Base-by-base conservation (phyloP, 2,888 invertebrate species). In the Polyploca ridens region DNA sequence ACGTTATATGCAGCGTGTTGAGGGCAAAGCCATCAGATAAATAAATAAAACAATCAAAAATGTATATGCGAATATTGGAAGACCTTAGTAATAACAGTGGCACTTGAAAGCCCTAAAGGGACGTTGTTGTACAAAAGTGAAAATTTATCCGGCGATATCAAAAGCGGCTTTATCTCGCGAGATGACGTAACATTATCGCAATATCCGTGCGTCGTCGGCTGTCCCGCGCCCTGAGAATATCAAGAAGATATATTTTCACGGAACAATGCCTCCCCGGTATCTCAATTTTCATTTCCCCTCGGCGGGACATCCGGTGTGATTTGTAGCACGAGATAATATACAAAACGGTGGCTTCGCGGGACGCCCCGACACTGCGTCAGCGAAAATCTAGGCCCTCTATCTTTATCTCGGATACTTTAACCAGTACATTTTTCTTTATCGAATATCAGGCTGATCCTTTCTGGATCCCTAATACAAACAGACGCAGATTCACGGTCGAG, bases 281-380 rank as follows among this genome's bases (percentile, higher is more conserved):
- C 93, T 93, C 92, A 93, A 92, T 93, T 92, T 91, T 92, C 91
- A 91, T 93, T 91, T 91, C 91, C 90, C 91, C 90, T 90, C 86
- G 83, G 87, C 83, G 88, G 88, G 88, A 90, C 90, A 91, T 90
- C 92, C 91, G 90, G 87, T 91, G 90, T 93, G 92, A 93, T 93
- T 92, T 93, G 93, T 93, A 90, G 91, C 91, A 83, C 82, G 82
- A 92, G 93, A 92, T 93, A 92, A 91, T 91, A 91, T 89, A 91
- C 91, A 92, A 91, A 93, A 90, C 90, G 92, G 88, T 86, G 90
- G 89, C 85, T 88, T 89, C 87, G 88, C 87, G 90, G 85, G 86
- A 82, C 86, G 85, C 82, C 81, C 79, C 84, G 79, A 76, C 83
- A 78, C 84, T 82, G 80, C 82, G 88, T 89, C 89, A 90, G 89